Base-by-base conservation (phyloP, 2,797 vertebrate genomes). In the Hydrolagus colliei region DNA sequence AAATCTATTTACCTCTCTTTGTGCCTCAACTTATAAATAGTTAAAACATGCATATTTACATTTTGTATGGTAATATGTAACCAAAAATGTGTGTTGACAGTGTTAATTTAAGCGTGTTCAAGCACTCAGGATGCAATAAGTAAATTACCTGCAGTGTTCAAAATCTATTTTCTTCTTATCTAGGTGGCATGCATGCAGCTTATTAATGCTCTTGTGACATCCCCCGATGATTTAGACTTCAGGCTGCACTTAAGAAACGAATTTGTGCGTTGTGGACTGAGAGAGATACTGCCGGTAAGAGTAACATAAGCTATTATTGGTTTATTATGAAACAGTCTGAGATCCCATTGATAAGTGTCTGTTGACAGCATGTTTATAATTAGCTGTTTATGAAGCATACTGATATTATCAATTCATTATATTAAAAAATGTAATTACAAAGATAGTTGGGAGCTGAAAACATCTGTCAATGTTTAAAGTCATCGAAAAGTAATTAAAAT, bases 111-210 rank as follows among this genome's bases (percentile, higher is more conserved):
- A 3, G 41, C 41, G 41, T 52, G 41, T 52, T 3, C 41, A 52
- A 52, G 41, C 41, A 52, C 41, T 52, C 41, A 52, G 41, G 41
- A 52, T 52, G 41, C 41, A 73, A 5, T 9, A 9, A 73, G 32
- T 27, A 73, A 73, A 27, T 8, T 73, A 22, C 32, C 0, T 27
- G 6, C 32, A n/a, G 32, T 27, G 10, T 82, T 68, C 79, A 8
- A 35, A 82, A 62, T 90, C n/a, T 86, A 67, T 86, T 86, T 89
- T 84, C 91, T 86, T 92, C 0, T 91, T 90, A 41, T 84, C 65
- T 90, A 99, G 98, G 96, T 98, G 89, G 97, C 98, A 80, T 99
- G 97, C 88, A 99, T 99, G 97, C 98, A 99, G 92, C 96, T 99
- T 89, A 99, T 99, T 94, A 99, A 99, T 91, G 98, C 98, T 85